phyloP scores from a whole-genome alignment of 64 coral and sea anemone species.

The Actinia equina region DNA sequence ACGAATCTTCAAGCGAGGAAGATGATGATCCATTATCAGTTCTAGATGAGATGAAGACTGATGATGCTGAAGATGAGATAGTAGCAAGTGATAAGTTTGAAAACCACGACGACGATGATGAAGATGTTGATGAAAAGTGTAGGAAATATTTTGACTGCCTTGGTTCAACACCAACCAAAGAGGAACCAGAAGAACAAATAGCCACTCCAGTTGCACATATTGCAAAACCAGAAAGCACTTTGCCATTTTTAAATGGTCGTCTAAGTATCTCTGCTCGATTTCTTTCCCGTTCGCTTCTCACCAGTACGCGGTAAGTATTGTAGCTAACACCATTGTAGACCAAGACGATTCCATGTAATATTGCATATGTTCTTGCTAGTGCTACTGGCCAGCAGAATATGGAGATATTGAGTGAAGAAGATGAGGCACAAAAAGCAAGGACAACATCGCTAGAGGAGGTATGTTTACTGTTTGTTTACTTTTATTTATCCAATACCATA shows the following conservation, averaged over 20 bases:
- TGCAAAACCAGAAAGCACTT: neutral
- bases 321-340: neutral
- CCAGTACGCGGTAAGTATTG: neutral
- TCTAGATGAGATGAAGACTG: neutral
- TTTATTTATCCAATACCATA: neutral
- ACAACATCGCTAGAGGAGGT: conserved; percentile 11
- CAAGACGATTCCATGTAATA: neutral
- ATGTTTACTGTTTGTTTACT: neutral
- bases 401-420: neutral
- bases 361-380: neutral
- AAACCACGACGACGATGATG: conserved; percentile 20
- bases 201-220: neutral
- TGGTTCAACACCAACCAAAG: conserved; percentile 22
- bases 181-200: neutral
- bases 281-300: conserved; percentile 44
- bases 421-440: neutral
- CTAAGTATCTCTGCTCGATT: conserved; percentile 64
- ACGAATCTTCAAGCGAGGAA: conserved; percentile 30
- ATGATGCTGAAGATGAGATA: conserved; percentile 2
- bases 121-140: conserved; percentile 10
- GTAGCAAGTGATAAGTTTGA: neutral
- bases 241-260: conserved; percentile 3
- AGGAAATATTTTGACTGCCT: conserved; percentile 27
- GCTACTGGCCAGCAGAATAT: neutral
- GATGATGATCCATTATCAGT: conserved; percentile 18